Percentiles rank a stretch among this genome's conserved stretches.
phyloP scores from a whole-genome alignment of 2,113 vertebrate genomes.

The Pomatorhinus ruficollis region DNA sequence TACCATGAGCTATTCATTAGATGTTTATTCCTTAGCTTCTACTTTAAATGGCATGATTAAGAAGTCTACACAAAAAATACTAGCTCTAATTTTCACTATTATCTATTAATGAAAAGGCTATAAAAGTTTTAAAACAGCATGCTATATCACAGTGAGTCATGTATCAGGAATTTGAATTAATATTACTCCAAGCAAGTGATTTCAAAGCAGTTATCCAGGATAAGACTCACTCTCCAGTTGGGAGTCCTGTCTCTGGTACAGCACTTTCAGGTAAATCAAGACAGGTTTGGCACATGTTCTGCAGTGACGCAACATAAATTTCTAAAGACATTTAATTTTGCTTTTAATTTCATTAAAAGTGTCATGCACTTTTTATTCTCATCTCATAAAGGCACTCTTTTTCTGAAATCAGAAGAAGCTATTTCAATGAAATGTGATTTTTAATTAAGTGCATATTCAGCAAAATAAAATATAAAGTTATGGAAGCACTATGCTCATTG shows the following conservation, averaged over 20 bases:
- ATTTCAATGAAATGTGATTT: not conserved
- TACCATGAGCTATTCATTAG: conserved; percentile 62
- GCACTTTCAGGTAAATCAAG: not conserved
- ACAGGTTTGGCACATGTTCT: not conserved
- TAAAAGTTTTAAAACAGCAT: conserved; percentile 60
- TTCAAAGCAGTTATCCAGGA: not conserved
- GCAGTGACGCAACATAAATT: not conserved
- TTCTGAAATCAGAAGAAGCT: not conserved
- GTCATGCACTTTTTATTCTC: not conserved
- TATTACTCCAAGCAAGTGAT: conserved; percentile 51
- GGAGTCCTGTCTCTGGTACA: not conserved
- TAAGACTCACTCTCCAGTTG: not conserved
- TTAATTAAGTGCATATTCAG: not conserved
- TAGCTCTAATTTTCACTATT: conserved; percentile 56
- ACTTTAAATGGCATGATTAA: conserved; percentile 53
- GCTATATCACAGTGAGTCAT: conserved; percentile 50
- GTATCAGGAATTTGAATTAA: conserved; percentile 54
- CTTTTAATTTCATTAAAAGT: not conserved
- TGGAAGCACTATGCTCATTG: not conserved
- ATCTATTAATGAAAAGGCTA: conserved; percentile 58
- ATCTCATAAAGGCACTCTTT: not conserved
- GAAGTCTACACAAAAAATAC: conserved; percentile 58
- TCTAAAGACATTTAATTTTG: not conserved
- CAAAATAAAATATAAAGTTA: not conserved
- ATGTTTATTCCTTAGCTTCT: conserved; percentile 65